Evolutionary conservation across 2,113 vertebrate genomes (phyloP).

Genomic region (Gulo gulo): DNA sequence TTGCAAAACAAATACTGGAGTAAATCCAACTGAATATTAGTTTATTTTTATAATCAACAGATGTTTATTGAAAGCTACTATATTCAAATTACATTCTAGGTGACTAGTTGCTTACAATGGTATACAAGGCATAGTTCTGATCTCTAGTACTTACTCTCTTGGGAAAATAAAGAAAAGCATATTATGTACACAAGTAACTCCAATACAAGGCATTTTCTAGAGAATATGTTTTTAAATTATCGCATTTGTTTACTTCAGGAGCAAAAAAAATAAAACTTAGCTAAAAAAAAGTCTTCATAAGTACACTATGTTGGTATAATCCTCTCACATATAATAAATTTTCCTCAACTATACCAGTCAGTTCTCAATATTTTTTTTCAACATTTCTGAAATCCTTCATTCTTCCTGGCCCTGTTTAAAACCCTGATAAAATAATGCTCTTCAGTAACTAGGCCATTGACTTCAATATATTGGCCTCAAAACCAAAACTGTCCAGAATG

Average conservation of each 20-base stretch:
- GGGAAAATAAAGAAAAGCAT: neutral
- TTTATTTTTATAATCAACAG: conserved; percentile 12
- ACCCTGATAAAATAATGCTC: neutral
- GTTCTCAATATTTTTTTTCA: neutral
- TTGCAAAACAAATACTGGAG: neutral
- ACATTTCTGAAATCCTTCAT: neutral
- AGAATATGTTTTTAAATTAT: neutral
- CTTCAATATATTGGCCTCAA: neutral
- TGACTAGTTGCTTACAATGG: neutral
- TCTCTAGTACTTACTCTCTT: neutral
- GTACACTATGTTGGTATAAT: neutral
- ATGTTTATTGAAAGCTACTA: neutral
- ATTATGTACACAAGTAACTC: neutral
- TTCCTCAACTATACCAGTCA: neutral
- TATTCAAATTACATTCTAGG: neutral
- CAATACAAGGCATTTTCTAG: neutral
- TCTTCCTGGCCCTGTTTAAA: neutral
- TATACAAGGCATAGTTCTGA: neutral
- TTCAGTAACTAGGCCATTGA: neutral
- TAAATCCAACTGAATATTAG: neutral
- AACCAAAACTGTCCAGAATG: no score
- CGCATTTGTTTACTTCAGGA: neutral
- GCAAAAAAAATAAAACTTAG: neutral
- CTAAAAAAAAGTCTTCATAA: neutral
- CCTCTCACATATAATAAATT: neutral